Evolutionary conservation across 2,888 invertebrate genomes (phyloP), one percentile per base, ranked within the genome.

Genomic region (Chouioia cunea): DNA sequence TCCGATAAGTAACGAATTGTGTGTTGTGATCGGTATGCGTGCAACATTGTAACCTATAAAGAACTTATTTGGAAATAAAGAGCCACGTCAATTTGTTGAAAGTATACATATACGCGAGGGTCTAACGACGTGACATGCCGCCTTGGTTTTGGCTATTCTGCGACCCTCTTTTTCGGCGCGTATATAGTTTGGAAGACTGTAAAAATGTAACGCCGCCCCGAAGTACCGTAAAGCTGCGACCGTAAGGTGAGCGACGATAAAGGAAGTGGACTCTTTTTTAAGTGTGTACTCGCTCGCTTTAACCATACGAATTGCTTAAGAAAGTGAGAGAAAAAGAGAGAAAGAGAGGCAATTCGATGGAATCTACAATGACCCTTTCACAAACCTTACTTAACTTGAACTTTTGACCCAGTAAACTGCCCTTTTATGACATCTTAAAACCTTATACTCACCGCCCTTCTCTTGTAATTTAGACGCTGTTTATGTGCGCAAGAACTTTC

Each of bases 141-240:
- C 22, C 16, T 12, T n/a, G n/a, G n/a, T n/a, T n/a, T 46, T 18
- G 20, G 18, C 16, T 65, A 66, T 66, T 59, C 53, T 14, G 16
- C 8, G 14, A 20, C 44, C 47, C 36, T 22, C 79, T 79, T 77
- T 76, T 77, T 73, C 18, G 59, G 82, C 82, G 81, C 81, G 81
- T 8, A 36, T 6, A 36, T 12, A 36, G 36, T 36, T 36, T 36
- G 6, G 36, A 36, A 36, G 78, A 84, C 73, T 83, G 85, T 85
- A 85, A 85, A 85, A 85, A 82, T 81, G 82, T 85, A 84, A 85
- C 82, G 81, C 79, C 81, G 77, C 79, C 80, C 85, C 76, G 78
- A 85, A 85, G 85, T 84, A 79, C 83, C 83, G 82, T 85, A 85
- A 84, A 85, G 83, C 82, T 82, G 77, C 75, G 80, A 81, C 76